Base-by-base conservation (phyloP, 2,113 vertebrate genomes). In the Fregata magnificens region DNA sequence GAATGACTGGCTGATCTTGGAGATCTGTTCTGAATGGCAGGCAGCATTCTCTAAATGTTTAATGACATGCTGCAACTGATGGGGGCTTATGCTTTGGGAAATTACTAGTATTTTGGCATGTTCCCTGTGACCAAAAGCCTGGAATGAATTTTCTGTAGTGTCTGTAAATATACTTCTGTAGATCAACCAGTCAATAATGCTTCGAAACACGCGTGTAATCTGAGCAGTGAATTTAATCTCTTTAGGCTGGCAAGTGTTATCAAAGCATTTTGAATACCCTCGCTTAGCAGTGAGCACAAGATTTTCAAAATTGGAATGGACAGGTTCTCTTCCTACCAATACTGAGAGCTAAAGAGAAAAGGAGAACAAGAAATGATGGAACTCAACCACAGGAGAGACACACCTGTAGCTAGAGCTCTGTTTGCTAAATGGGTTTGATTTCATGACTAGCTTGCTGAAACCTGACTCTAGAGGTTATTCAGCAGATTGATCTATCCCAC, bases 51-150 rank as follows among this genome's bases (percentile, higher is more conserved):
- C 77, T 95, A 72, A 78, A 65, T 89, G 63, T 70, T 53, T 93
- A 71, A 83, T 93, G 86, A 76, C 53, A 74, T 49, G 36, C 66
- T 93, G 80, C 21, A 74, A 50, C 85, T 88, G 85, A 47, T 85
- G 44, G n/a, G 78, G 31, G 67, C 44, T 86, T 94, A 16, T 9
- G 45, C 90, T 93, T 84, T 91, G 52, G 83, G 94, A 89, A 72
- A 71, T 93, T 50, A 96, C 44, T 81, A 15, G 16, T 84, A n/a
- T 95, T 91, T 78, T 97, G 93, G 65, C 78, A 91, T 29, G 28
- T 96, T 92, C 95, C 69, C 92, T 21, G 5, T 80, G 81, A 65
- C 66, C n/a, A 53, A 89, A 91, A 89, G 36, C 32, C 72, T 91
- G 62, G 36, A 82, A 58, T 79, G 3, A 50, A n/a, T 95, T 92